These are phyloP conservation scores for Empis livida DNA, from an alignment of 2,888 invertebrate species.

Conservation along the genomic window DNA sequence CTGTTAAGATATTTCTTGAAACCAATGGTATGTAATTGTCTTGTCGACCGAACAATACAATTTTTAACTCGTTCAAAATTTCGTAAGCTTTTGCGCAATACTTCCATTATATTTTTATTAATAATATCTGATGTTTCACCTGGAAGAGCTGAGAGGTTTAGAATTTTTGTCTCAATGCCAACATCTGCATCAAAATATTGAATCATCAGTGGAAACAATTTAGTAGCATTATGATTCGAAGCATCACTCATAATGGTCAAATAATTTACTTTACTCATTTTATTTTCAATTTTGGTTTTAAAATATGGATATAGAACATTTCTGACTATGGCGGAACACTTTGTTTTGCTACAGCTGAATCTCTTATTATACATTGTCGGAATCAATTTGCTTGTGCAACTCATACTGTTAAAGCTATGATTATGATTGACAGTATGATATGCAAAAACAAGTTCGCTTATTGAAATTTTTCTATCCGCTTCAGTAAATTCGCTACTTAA, in stretches of 20 bases:
- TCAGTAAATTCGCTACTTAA: background rate
- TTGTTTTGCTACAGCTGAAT: background rate
- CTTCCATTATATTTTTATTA: background rate
- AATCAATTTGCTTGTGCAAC: background rate
- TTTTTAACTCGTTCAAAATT: background rate
- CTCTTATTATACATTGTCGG: background rate
- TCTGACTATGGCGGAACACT: background rate
- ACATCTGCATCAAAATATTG: background rate
- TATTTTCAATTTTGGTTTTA: constrained; percentile 9
- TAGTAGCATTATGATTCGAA: background rate
- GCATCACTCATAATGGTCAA: background rate
- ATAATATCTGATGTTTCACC: constrained; percentile 1
- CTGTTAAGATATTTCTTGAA: background rate
- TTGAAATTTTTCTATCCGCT: background rate
- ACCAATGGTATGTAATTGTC: no score
- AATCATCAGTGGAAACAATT: constrained; percentile 1
- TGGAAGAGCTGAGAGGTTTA: background rate
- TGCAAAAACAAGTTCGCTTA: constrained; percentile 1
- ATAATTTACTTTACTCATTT: constrained; percentile 9
- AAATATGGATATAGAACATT: background rate
- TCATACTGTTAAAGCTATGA: constrained; percentile 1
- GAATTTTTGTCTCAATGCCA: background rate
- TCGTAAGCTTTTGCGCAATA: background rate
- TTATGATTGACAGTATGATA: background rate
- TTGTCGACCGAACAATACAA: background rate